These are phyloP conservation scores for Pocillopora grandis DNA, from an alignment of 92 coral and sea anemone species.

Conservation along the genomic window DNA sequence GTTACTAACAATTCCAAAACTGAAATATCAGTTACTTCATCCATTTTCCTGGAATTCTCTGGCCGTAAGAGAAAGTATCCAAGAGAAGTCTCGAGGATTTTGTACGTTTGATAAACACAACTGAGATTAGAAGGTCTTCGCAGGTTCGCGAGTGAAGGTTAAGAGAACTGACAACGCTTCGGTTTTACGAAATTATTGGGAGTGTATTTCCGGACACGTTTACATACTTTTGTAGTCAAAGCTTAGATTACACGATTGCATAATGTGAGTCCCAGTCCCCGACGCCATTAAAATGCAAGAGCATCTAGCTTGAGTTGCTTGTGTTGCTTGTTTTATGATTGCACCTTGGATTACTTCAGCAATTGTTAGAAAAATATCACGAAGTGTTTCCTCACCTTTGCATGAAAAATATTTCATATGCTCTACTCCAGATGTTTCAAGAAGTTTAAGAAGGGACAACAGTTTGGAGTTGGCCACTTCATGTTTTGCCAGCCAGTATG, in stretches of 20 bases:
- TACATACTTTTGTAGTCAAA: no score
- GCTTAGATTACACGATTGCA: no score
- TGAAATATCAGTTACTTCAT: slow-evolving; percentile 56
- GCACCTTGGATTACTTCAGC: slow-evolving; percentile 27
- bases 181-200: no score
- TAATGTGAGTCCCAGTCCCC: no score
- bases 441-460: neutral
- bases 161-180: no score
- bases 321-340: slow-evolving; percentile 21
- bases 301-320: slow-evolving; percentile 39
- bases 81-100: no score
- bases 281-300: slow-evolving; percentile 28
- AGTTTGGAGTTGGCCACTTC: slow-evolving; percentile 3
- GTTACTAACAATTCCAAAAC: slow-evolving; percentile 56
- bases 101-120: no score
- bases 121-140: no score
- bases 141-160: no score
- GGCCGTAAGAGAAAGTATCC: no score
- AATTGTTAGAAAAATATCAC: slow-evolving; percentile 18
- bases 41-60: slow-evolving; percentile 2
- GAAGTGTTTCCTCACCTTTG: slow-evolving; percentile 20
- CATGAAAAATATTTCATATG: slow-evolving; percentile 23
- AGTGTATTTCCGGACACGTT: no score
- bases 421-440: slow-evolving; percentile 14
- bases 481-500: slow-evolving; percentile 28